Percentiles rank a stretch among this genome's conserved stretches.
Conservation (phyloP, 2,113 vertebrate genomes). For the Herpetotheres cachinnans region DNA sequence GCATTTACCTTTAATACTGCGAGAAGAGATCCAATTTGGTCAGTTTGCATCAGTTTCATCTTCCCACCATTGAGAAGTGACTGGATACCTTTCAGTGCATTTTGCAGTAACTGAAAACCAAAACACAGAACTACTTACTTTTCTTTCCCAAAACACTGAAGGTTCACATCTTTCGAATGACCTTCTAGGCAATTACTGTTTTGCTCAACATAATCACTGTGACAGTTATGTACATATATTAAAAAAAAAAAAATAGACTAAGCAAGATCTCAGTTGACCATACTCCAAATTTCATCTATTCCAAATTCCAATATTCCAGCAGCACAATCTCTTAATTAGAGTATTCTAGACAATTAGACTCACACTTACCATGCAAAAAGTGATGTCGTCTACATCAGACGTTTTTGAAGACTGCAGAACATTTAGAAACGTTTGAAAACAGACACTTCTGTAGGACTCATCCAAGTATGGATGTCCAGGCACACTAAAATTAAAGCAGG, state of each 20-base stretch:
- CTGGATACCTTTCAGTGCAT: conserved; percentile 90
- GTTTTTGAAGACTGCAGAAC: conserved; percentile 84
- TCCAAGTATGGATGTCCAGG: conserved; percentile 88
- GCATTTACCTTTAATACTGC: conserved; percentile 87
- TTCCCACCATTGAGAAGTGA: conserved; percentile 87
- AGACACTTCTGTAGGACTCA: conserved; percentile 83
- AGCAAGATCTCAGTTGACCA: background rate
- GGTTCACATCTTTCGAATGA: background rate
- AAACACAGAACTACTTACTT: background rate
- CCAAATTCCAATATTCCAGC: background rate
- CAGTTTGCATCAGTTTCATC: conserved; percentile 83
- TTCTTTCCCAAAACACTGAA: background rate
- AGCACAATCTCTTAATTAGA: background rate
- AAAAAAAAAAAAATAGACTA: background rate
- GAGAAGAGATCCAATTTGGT: conserved; percentile 88
- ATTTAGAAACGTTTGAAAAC: conserved; percentile 85
- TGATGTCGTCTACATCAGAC: conserved; percentile 82
- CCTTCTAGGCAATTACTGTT: background rate
- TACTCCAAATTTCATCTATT: background rate
- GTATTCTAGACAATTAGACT: background rate
- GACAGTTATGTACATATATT: background rate
- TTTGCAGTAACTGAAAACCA: conserved; percentile 84
- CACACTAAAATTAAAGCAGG: conserved; percentile 70
- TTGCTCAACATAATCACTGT: background rate
- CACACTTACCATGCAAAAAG: conserved; percentile 85